Conservation (phyloP, 2,888 invertebrate genomes). For the Trachelus stipa region DNA sequence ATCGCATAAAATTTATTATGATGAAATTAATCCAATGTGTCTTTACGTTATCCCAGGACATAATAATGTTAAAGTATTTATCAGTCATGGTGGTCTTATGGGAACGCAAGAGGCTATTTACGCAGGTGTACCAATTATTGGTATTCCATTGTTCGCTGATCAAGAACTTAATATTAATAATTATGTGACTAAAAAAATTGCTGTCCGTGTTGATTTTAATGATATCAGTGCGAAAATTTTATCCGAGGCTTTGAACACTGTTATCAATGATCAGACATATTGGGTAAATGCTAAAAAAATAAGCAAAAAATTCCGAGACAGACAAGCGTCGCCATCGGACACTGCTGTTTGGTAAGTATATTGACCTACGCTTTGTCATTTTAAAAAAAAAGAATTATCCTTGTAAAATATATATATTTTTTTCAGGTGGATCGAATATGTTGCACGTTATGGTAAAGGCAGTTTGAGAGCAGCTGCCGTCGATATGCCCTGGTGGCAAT, state of each 20-base stretch:
- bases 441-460: constrained; percentile 66
- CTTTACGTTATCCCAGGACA: constrained; percentile 43
- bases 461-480: constrained; percentile 64
- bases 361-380: background rate
- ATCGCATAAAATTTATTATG: background rate
- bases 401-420: too few relatives aligned
- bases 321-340: background rate
- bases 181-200: constrained; percentile 45
- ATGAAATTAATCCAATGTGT: background rate
- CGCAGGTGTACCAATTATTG: constrained; percentile 58
- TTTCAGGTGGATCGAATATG: constrained; percentile 73
- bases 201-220: constrained; percentile 39
- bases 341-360: background rate
- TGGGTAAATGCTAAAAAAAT: constrained; percentile 12
- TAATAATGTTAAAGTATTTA: constrained; percentile 53
- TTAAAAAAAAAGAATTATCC: background rate
- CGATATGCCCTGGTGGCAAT: constrained; percentile 62
- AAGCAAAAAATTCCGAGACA: background rate
- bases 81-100: constrained; percentile 61
- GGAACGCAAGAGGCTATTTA: constrained; percentile 57
- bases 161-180: constrained; percentile 51
- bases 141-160: constrained; percentile 58
- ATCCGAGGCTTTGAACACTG: constrained; percentile 44
- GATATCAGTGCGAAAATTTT: constrained; percentile 45
- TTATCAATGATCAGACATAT: constrained; percentile 49